Evolutionary conservation across 2,797 vertebrate genomes (phyloP).

Genomic region (Rousettus madagascariensis): DNA sequence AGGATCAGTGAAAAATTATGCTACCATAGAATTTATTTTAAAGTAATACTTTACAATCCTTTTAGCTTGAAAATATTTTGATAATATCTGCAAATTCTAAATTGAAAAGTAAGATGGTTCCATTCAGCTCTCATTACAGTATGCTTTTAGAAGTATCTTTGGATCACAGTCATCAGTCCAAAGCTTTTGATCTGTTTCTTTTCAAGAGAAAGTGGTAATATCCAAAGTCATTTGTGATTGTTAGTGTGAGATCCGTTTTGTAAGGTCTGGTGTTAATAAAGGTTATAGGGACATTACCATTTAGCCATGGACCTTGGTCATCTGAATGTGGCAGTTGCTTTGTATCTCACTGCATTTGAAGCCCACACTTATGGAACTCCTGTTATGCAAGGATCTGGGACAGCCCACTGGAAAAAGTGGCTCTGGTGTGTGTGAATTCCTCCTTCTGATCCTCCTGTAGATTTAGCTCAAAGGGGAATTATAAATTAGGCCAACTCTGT

Average conservation of each 20-base stretch:
- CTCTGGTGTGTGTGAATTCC: background rate
- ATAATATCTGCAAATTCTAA: background rate
- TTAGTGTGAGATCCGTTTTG: conserved; percentile 16
- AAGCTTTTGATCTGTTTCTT: conserved; percentile 21
- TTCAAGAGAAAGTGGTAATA: background rate
- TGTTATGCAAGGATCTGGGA: background rate
- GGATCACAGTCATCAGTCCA: background rate
- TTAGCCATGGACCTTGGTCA: background rate
- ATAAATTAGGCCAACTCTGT: background rate
- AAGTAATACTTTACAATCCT: conserved; percentile 54
- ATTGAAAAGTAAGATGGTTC: conserved; percentile 41
- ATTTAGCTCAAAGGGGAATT: background rate
- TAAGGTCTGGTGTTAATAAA: conserved; percentile 19
- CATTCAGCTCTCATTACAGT: background rate
- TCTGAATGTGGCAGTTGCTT: background rate
- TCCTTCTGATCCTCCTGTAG: background rate
- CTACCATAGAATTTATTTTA: conserved; percentile 62
- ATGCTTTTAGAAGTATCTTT: background rate
- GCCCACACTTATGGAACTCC: background rate
- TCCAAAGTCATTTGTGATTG: background rate
- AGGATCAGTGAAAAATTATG: conserved; percentile 63
- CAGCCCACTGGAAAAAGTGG: background rate
- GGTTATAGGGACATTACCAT: background rate
- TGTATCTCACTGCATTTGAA: background rate
- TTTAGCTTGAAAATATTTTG: conserved; percentile 57